A percentile compares a stretch with the other conserved stretches of the same genome.
Evolutionary conservation across 2,888 invertebrate species (phyloP).

Genomic region (Torymus tubicola): DNA sequence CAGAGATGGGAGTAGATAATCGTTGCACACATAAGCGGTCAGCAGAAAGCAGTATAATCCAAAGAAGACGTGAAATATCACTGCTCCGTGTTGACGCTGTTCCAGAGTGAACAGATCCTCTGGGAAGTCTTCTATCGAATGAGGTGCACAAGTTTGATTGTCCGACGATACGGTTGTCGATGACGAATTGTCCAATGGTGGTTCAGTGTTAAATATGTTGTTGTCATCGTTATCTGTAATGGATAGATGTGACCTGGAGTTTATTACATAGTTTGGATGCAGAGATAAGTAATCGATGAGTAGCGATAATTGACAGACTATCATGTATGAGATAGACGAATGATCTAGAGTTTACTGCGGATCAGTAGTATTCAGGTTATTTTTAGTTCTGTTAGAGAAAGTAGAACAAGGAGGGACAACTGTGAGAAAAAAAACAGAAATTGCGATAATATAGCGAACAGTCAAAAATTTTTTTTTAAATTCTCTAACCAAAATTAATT

Average conservation of each 20-base stretch:
- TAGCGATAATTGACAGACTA: too few species aligned
- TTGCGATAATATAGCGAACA: too few species aligned
- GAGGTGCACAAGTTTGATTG: conserved; percentile 63
- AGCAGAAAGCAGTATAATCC: conserved; percentile 91
- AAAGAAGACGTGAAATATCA: conserved; percentile 85
- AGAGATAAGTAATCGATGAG: too few species aligned
- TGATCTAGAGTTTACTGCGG: not conserved
- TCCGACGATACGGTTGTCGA: not conserved
- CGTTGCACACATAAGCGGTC: conserved; percentile 93
- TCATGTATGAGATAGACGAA: not conserved
- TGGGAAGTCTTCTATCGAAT: conserved; percentile 80
- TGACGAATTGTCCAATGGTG: not conserved
- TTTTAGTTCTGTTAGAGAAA: not conserved
- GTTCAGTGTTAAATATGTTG: too few species aligned
- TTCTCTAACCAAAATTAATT: too few species aligned
- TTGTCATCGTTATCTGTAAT: too few species aligned
- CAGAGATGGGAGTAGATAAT: conserved; percentile 93
- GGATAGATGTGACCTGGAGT: too few species aligned
- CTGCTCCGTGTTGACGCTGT: conserved; percentile 85
- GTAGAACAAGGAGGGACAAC: too few species aligned
- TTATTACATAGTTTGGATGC: too few species aligned
- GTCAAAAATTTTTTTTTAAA: too few species aligned
- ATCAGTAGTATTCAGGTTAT: not conserved
- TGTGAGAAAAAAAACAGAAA: too few species aligned
- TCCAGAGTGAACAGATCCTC: conserved; percentile 80